A percentile compares a stretch with the other conserved stretches of the same genome.
These are phyloP conservation scores for Urosaurus nigricauda DNA, from an alignment of 2,797 vertebrate genomes.

Conservation along the genomic window DNA sequence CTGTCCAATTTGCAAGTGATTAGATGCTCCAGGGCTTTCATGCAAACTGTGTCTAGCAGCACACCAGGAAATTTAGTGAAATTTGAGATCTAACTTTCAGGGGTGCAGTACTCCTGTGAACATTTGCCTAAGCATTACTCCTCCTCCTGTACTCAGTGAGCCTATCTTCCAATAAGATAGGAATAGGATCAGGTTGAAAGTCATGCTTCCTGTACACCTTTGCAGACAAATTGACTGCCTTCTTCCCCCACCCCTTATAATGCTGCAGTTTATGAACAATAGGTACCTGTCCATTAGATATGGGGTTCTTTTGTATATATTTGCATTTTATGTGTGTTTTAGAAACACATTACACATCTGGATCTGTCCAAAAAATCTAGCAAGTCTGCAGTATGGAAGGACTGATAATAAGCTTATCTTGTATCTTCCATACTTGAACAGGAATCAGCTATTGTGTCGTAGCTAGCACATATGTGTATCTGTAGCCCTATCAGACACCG, in stretches of 20 bases:
- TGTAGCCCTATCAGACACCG: neutral
- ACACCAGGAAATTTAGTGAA: conserved; percentile 18
- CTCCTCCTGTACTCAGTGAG: neutral
- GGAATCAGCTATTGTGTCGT: neutral
- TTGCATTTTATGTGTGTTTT: too few relatives aligned
- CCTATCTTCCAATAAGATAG: neutral
- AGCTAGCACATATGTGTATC: neutral
- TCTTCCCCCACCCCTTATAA: neutral
- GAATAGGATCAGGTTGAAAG: neutral
- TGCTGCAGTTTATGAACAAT: too few relatives aligned
- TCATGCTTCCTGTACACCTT: neutral
- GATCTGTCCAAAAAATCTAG: neutral
- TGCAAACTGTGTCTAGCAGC: conserved; percentile 15
- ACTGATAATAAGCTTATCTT: neutral
- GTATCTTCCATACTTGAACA: neutral
- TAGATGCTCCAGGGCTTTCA: neutral
- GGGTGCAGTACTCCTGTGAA: neutral
- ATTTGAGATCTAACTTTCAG: neutral
- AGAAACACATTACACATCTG: too few relatives aligned
- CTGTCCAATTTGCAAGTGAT: conserved; percentile 24
- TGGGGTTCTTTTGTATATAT: too few relatives aligned
- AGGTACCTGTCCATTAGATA: too few relatives aligned
- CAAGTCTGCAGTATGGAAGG: neutral
- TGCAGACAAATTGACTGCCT: neutral
- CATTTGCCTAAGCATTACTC: neutral